A percentile compares a stretch with the other conserved stretches of the same genome.
phyloP scores from a whole-genome alignment of 2,113 vertebrate genomes.

The Heterotis niloticus region DNA sequence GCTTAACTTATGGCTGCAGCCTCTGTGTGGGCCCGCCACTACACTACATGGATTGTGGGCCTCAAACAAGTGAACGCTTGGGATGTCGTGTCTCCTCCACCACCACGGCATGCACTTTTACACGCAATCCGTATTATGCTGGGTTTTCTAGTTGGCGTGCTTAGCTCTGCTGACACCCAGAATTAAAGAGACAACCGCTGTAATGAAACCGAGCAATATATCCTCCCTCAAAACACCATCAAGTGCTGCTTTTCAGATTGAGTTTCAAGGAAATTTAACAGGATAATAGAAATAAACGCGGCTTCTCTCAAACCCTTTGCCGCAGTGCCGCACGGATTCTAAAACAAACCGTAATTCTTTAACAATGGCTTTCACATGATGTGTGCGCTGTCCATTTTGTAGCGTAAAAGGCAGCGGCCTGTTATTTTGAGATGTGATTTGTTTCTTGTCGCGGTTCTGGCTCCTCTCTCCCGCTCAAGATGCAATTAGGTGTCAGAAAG shows the following conservation, averaged over 20 bases:
- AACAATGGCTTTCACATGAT: slow-evolving; percentile 10
- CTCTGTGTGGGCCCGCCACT: slow-evolving; percentile 1
- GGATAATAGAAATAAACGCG: not conserved
- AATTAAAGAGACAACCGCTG: not conserved
- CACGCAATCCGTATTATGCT: not conserved
- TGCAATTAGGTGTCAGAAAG: slow-evolving; percentile 12
- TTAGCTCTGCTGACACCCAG: not conserved
- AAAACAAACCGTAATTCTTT: slow-evolving; percentile 10
- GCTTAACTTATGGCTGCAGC: slow-evolving; percentile 3
- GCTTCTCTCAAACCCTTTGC: not conserved
- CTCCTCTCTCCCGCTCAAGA: not conserved
- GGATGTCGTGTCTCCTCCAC: not conserved
- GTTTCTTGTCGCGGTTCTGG: not conserved
- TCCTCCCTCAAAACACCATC: not conserved
- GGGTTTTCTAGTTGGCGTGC: not conserved
- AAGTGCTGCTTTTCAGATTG: not conserved
- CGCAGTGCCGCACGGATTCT: not conserved
- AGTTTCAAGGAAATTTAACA: not conserved
- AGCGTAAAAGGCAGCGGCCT: too few species aligned
- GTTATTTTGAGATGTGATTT: slow-evolving; percentile 4
- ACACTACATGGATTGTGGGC: not conserved
- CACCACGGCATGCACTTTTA: not conserved
- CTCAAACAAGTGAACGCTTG: not conserved
- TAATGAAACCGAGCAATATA: not conserved
- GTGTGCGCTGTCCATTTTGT: not conserved